phyloP scores from a whole-genome alignment of 2,888 invertebrate species.

The Crematogaster levior region DNA sequence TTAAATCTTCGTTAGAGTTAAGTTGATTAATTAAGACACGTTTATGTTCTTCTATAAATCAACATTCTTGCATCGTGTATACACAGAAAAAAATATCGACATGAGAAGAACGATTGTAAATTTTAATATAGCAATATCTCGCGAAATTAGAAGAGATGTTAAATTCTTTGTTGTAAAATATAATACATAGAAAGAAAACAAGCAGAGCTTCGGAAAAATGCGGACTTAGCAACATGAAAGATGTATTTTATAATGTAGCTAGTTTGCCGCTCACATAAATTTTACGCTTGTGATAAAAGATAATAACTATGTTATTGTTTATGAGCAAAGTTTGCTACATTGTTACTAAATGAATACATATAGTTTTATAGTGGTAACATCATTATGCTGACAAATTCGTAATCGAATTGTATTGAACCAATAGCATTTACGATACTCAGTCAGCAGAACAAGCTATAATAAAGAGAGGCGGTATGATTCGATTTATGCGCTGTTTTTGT shows the following conservation, averaged over 20 bases:
- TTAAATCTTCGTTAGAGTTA: neutral
- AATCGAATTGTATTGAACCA: conserved; percentile 16
- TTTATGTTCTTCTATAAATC: conserved; percentile 1
- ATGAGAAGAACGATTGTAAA: conserved; percentile 20
- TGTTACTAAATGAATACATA: conserved; percentile 5
- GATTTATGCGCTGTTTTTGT: conserved; percentile 1
- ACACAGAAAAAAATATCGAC: neutral
- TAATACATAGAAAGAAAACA: conserved; percentile 4
- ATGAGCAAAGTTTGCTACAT: neutral
- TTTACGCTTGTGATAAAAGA: conserved; percentile 9
- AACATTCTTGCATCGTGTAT: conserved; percentile 11
- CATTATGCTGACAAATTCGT: conserved; percentile 4
- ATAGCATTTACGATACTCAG: neutral
- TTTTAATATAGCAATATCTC: conserved; percentile 1
- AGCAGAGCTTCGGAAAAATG: conserved; percentile 4
- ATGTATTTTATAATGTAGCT: conserved; percentile 6
- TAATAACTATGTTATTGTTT: neutral
- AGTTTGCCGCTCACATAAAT: conserved; percentile 11
- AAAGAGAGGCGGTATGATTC: neutral
- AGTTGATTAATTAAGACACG: neutral
- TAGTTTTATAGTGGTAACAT: conserved; percentile 16
- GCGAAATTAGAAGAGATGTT: neutral
- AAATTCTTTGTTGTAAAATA: neutral
- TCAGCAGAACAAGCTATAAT: neutral
- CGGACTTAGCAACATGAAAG: conserved; percentile 1